Conservation (phyloP, 2,113 vertebrate genomes). For the Cebus imitator region DNA sequence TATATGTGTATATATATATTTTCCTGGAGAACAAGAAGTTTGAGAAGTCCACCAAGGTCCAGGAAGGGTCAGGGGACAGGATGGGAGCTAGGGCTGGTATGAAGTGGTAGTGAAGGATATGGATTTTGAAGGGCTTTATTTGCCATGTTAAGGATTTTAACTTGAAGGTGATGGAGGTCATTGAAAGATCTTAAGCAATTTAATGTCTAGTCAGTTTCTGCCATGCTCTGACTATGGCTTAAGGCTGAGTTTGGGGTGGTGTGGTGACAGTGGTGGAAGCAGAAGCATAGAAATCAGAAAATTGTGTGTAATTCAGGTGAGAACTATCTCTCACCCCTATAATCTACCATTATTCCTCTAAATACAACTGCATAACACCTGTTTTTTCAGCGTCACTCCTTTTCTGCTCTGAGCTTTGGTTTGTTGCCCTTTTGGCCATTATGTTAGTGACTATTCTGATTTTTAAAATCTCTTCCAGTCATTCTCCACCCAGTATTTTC, state of each 20-base stretch:
- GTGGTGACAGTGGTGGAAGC: not conserved
- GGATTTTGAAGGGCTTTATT: constrained; percentile 12
- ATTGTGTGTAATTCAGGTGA: not conserved
- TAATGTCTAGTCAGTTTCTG: not conserved
- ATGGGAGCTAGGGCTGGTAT: not conserved
- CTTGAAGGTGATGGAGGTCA: not conserved
- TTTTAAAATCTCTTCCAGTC: not conserved
- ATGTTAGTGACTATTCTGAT: not conserved
- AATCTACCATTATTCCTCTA: not conserved
- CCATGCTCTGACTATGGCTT: not conserved
- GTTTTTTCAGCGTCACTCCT: not conserved
- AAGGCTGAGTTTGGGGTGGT: not conserved
- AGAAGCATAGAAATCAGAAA: not conserved
- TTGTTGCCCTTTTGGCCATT: not conserved
- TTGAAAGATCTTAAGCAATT: not conserved
- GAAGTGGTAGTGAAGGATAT: not conserved
- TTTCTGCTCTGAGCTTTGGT: not conserved
- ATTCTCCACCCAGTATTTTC: not conserved
- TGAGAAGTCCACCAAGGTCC: not conserved
- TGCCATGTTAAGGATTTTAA: not conserved
- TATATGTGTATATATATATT: not conserved
- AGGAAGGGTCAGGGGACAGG: not conserved
- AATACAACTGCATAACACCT: not conserved
- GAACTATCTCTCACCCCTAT: not conserved
- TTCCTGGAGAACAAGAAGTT: not conserved